Evolutionary conservation across 2,113 vertebrate genomes (phyloP).

Genomic region (Ictidomys tridecemlineatus): DNA sequence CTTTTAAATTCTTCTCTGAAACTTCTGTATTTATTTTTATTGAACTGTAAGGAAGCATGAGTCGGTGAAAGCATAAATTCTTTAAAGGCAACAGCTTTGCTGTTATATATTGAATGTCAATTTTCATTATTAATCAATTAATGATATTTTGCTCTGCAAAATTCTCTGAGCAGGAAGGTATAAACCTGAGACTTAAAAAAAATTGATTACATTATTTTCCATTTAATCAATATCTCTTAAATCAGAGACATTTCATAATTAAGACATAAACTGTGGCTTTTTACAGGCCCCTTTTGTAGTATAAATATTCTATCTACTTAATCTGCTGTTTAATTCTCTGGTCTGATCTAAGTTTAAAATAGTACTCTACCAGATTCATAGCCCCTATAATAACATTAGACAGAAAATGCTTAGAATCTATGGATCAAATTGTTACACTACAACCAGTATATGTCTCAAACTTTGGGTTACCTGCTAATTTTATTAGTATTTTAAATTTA

Average conservation of each 20-base stretch:
- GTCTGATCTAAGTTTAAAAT: background rate
- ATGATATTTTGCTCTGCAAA: background rate
- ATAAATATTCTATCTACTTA: background rate
- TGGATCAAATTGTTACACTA: background rate
- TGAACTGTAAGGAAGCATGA: background rate
- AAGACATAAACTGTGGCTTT: background rate
- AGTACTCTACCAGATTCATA: background rate
- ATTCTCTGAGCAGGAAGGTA: background rate
- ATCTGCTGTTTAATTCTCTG: conserved; percentile 15
- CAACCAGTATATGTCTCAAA: background rate
- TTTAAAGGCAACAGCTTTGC: background rate
- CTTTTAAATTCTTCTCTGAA: background rate
- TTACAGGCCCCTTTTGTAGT: background rate
- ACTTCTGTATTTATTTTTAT: background rate
- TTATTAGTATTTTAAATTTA: conserved; percentile 21
- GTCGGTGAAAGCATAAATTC: background rate
- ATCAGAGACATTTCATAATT: background rate
- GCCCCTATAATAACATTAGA: background rate
- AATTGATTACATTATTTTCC: background rate
- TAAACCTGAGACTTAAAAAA: background rate
- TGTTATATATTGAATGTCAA: background rate
- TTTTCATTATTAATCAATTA: background rate
- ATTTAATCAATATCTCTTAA: background rate
- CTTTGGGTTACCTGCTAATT: background rate
- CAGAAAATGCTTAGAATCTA: background rate